A percentile compares a stretch with the other conserved stretches of the same genome.
Evolutionary conservation across 2,797 vertebrate genomes (phyloP).

Genomic region (Prunella strophiata): DNA sequence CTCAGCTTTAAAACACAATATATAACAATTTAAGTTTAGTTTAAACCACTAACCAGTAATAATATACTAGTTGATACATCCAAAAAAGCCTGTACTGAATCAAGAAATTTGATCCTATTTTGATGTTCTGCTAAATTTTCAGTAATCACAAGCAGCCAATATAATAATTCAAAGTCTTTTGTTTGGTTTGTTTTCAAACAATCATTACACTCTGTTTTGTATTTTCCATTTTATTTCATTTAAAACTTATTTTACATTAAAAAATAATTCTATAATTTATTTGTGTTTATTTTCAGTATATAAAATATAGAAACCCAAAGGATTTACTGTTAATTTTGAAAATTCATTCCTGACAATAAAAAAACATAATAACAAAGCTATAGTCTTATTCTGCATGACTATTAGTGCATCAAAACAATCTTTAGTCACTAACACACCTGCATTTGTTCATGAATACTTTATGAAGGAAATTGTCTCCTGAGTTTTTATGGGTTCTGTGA

Average conservation of each 20-base stretch:
- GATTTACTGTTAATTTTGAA: background rate
- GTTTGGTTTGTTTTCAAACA: background rate
- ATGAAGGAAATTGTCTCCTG: background rate
- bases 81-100: conserved; percentile 25
- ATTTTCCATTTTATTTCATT: background rate
- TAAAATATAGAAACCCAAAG: background rate
- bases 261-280: background rate
- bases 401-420: background rate
- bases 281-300: background rate
- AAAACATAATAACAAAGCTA: background rate
- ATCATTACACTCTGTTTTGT: background rate
- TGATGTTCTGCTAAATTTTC: conserved; percentile 12
- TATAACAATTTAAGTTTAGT: conserved; percentile 64
- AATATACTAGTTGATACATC: conserved; percentile 22
- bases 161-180: background rate
- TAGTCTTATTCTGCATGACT: background rate
- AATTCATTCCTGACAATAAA: background rate
- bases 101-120: conserved; percentile 31
- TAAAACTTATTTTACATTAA: background rate
- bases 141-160: background rate
- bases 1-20: conserved; percentile 45
- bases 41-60: conserved; percentile 50
- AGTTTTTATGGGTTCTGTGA: background rate
- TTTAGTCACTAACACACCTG: background rate
- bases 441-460: background rate